These are phyloP conservation scores for Itoplectis maculator DNA, from an alignment of 2,888 invertebrate genomes.

Conservation along the genomic window DNA sequence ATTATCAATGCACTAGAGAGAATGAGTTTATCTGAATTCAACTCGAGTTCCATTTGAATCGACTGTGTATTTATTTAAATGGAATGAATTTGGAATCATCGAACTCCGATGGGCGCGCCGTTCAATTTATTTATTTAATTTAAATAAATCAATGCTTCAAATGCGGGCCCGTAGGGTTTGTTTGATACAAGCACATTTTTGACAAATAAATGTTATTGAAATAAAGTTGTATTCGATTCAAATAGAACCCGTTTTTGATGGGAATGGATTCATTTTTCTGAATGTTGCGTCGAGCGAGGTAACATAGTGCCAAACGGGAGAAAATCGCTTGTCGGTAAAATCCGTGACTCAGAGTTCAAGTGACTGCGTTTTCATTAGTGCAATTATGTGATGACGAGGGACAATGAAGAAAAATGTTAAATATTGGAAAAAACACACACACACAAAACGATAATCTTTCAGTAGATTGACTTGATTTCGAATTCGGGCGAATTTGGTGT, in stretches of 20 bases:
- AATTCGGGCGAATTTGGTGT: conserved; percentile 38
- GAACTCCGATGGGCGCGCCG: no score
- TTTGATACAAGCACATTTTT: no score
- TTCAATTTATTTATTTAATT: no score
- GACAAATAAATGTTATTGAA: no score
- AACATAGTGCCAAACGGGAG: conserved; percentile 17
- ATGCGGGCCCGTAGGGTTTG: no score
- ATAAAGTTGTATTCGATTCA: no score
- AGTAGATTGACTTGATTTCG: conserved; percentile 11
- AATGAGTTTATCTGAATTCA: no score
- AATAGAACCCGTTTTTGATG: no score
- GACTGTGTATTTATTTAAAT: no score
- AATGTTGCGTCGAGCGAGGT: background rate
- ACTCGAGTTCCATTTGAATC: no score
- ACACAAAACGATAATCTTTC: conserved; percentile 25
- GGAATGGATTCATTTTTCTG: background rate
- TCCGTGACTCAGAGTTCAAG: conserved; percentile 6
- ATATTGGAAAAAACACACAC: background rate
- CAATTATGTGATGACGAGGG: background rate
- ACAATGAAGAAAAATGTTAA: background rate
- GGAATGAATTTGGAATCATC: no score
- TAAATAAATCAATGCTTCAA: no score
- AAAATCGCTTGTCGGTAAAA: background rate
- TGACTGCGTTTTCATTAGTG: conserved; percentile 4
- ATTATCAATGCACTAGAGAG: background rate